Evolutionary conservation across 2,113 vertebrate species (phyloP).

Genomic region (Melanostigma gelatinosum): DNA sequence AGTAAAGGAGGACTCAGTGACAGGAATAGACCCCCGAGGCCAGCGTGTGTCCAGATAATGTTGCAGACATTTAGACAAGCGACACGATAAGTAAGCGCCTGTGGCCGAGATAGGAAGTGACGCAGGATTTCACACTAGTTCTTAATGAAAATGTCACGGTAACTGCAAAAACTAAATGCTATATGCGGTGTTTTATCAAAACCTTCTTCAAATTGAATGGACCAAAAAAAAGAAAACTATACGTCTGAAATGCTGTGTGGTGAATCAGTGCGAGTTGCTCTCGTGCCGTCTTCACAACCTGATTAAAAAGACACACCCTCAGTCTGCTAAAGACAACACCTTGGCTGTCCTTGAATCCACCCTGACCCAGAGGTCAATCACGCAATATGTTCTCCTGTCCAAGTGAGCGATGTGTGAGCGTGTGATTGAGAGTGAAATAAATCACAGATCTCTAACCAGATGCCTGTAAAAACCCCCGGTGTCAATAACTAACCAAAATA

Average conservation of each 20-base stretch:
- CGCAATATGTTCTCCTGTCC: background rate
- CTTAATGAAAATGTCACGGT: background rate
- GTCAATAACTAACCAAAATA: conserved; percentile 17
- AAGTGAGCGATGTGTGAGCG: background rate
- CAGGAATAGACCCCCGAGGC: conserved; percentile 65
- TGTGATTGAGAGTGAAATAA: conserved; percentile 8
- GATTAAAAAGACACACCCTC: background rate
- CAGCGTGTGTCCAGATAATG: conserved; percentile 36
- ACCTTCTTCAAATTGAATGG: background rate
- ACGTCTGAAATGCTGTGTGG: background rate
- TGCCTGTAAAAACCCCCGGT: conserved; percentile 8
- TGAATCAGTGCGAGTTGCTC: background rate
- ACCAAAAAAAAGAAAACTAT: background rate
- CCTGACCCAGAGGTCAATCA: conserved; percentile 18
- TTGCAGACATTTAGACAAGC: conserved; percentile 56
- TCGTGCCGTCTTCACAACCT: conserved; percentile 7
- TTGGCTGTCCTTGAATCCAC: conserved; percentile 35
- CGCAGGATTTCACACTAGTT: conserved; percentile 2
- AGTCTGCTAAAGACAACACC: background rate
- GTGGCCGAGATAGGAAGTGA: background rate
- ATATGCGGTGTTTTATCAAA: background rate
- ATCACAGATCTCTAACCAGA: conserved; percentile 34
- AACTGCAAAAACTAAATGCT: background rate
- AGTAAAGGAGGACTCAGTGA: conserved; percentile 63
- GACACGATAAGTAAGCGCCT: conserved; percentile 15